Evolutionary conservation across 1,140 invertebrate species (phyloP).

Genomic region (Drosophila gunungcola): DNA sequence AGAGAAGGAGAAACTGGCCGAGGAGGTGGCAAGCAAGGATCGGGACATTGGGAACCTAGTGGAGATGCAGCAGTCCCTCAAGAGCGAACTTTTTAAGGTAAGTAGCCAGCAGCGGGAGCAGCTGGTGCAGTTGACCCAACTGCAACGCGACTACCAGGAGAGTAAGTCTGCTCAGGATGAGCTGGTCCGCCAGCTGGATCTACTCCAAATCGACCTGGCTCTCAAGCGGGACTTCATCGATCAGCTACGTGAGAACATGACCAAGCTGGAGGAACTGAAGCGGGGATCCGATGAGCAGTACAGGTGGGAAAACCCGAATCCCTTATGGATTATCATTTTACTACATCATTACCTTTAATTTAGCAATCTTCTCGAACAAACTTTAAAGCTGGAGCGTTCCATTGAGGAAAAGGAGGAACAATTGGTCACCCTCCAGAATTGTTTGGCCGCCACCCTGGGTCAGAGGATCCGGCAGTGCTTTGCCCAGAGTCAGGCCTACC

Average conservation of each 20-base stretch:
- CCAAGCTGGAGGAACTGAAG: constrained; percentile 24
- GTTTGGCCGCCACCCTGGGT: constrained; percentile 70
- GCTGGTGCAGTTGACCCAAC: constrained; percentile 32
- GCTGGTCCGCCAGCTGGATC: constrained; percentile 27
- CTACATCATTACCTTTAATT: background rate
- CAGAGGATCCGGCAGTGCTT: constrained; percentile 68
- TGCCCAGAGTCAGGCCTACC: constrained; percentile 49
- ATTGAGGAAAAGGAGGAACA: constrained; percentile 48
- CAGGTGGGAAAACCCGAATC: constrained; percentile 4
- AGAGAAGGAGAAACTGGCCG: constrained; percentile 39
- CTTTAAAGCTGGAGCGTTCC: constrained; percentile 12
- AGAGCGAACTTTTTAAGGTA: constrained; percentile 48
- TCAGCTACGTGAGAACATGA: constrained; percentile 26
- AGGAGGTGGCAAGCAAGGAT: constrained; percentile 36
- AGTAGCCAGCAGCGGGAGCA: constrained; percentile 46
- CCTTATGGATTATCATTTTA: too few relatives aligned
- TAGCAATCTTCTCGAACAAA: constrained; percentile 44
- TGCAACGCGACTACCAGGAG: constrained; percentile 48
- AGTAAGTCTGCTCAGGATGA: constrained; percentile 45
- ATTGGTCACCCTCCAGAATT: constrained; percentile 56
- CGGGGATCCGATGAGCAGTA: constrained; percentile 32
- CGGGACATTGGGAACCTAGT: constrained; percentile 54
- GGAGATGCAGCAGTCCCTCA: constrained; percentile 36
- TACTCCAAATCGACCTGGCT: constrained; percentile 13
- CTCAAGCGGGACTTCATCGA: constrained; percentile 24